A percentile compares a stretch with the other conserved stretches of the same genome.
Conservation (phyloP, 2,888 invertebrate genomes). For the Netelia virgata region DNA sequence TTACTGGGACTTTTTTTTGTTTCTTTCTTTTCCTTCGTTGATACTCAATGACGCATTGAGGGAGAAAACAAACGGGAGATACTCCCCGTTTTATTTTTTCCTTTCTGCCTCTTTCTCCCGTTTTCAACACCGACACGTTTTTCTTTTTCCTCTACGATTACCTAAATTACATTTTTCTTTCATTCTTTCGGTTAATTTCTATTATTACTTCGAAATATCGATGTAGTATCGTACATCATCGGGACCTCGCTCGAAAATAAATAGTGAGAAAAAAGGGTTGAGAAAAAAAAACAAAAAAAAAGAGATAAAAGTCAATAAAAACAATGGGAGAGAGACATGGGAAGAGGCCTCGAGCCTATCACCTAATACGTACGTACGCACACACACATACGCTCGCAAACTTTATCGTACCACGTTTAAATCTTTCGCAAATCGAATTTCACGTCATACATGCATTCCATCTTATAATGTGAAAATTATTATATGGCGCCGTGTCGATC, state of each 20-base stretch:
- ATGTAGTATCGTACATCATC: constrained; percentile 40
- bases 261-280: constrained; percentile 48
- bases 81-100: constrained; percentile 42
- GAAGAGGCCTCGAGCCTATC: constrained; percentile 42
- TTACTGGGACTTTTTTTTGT: constrained; percentile 57
- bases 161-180: constrained; percentile 43
- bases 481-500: constrained; percentile 40
- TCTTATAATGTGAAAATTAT: constrained; percentile 2
- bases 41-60: constrained; percentile 50
- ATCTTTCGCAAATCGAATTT: constrained; percentile 23
- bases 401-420: constrained; percentile 16
- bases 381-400: constrained; percentile 17
- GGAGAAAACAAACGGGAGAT: constrained; percentile 47
- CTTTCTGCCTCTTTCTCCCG: constrained; percentile 19
- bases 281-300: constrained; percentile 25
- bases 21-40: constrained; percentile 56
- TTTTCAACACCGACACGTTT: constrained; percentile 37
- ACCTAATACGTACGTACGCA: constrained; percentile 38
- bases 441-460: constrained; percentile 25
- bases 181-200: constrained; percentile 34
- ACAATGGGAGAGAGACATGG: constrained; percentile 22
- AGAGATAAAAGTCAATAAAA: constrained; percentile 32
- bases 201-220: constrained; percentile 53
- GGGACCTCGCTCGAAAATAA: constrained; percentile 63
- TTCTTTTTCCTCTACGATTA: constrained; percentile 51